Evolutionary conservation across 2,113 vertebrate species (phyloP).

Genomic region (Notiomystis cincta): DNA sequence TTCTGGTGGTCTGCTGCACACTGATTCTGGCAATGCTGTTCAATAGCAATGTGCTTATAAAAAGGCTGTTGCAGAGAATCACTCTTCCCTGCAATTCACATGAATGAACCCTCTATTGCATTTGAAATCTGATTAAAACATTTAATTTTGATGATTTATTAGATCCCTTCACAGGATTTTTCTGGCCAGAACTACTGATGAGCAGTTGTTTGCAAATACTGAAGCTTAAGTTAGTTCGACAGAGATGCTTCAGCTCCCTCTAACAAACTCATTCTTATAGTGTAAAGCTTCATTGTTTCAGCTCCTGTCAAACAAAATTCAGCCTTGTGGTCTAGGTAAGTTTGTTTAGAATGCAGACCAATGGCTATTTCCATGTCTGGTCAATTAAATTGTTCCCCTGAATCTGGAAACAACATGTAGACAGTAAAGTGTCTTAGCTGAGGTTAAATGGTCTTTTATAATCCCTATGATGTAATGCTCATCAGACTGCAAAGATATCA

Average conservation of each 20-base stretch:
- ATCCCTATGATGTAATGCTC: neutral
- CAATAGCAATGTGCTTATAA: neutral
- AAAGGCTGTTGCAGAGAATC: neutral
- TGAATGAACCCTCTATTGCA: neutral
- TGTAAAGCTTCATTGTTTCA: neutral
- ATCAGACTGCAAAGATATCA: neutral
- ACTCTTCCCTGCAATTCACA: neutral
- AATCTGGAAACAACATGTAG: neutral
- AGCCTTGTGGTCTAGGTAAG: neutral
- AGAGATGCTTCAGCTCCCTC: neutral
- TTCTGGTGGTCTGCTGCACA: neutral
- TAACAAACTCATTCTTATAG: neutral
- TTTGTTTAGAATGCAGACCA: neutral
- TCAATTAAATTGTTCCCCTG: neutral
- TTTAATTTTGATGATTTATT: neutral
- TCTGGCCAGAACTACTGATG: neutral
- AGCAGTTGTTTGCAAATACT: neutral
- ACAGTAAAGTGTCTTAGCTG: neutral
- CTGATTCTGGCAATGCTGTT: neutral
- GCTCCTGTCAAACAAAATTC: neutral
- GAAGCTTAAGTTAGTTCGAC: neutral
- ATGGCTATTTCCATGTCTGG: neutral
- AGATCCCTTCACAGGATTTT: neutral
- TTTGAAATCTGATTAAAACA: neutral
- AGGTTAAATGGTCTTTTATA: neutral